phyloP scores from a whole-genome alignment of 2,888 invertebrate species.

The Homarus gammarus region DNA sequence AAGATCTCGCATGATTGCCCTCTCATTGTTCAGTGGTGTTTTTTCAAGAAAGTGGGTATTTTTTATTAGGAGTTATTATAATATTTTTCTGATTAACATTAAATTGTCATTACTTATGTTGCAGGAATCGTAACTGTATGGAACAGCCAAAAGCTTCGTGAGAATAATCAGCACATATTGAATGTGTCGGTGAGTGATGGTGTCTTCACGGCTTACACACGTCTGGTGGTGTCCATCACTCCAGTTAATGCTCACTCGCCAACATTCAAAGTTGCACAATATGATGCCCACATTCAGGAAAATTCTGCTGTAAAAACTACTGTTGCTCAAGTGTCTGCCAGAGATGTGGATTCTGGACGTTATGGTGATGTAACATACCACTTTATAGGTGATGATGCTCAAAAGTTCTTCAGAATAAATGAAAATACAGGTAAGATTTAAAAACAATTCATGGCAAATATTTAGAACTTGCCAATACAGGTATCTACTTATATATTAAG shows the following conservation, averaged over 20 bases:
- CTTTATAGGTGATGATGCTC: constrained; percentile 70
- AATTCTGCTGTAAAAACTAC: constrained; percentile 88
- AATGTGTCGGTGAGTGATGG: constrained; percentile 98
- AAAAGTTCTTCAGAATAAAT: constrained; percentile 71
- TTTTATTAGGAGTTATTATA: too few species aligned
- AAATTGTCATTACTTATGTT: constrained; percentile 64
- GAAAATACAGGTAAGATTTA: constrained; percentile 74
- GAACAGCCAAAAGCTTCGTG: constrained; percentile 87
- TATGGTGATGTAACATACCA: constrained; percentile 84
- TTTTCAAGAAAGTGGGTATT: too few species aligned
- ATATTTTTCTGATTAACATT: not conserved
- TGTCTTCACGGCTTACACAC: constrained; percentile 92
- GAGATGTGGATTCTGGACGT: constrained; percentile 90
- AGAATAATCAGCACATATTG: constrained; percentile 84
- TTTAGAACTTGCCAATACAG: too few species aligned
- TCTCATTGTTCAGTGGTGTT: too few species aligned
- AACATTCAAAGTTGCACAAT: constrained; percentile 68
- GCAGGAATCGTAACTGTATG: constrained; percentile 85
- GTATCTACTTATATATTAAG: too few species aligned
- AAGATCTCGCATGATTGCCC: too few species aligned
- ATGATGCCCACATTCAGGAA: constrained; percentile 84
- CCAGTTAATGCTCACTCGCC: constrained; percentile 76
- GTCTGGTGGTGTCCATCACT: constrained; percentile 78
- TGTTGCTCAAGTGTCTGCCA: constrained; percentile 88
- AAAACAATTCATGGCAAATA: too few species aligned